Conservation (phyloP, 2,113 vertebrate genomes). For the Manacus vitellinus region DNA sequence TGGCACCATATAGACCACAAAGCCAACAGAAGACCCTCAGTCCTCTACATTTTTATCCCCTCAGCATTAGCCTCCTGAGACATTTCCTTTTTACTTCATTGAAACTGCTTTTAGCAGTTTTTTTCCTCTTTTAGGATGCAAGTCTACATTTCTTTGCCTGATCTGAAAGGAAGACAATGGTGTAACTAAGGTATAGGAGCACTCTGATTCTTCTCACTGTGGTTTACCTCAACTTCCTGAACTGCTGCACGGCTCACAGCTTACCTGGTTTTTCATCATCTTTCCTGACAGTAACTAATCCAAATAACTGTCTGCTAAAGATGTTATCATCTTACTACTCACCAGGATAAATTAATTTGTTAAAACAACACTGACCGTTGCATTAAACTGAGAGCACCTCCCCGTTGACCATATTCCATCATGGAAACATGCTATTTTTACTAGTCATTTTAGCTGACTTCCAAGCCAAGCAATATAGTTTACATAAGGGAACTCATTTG, state of each 20-base stretch:
- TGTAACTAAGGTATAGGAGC: not conserved
- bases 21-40: not conserved
- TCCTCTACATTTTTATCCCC: not conserved
- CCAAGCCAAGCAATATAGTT: not conserved
- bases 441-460: not conserved
- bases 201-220: not conserved
- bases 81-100: not conserved
- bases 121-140: not conserved
- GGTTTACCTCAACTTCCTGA: constrained; percentile 1
- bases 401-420: not conserved
- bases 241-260: not conserved
- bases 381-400: not conserved
- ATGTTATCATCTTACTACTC: not conserved
- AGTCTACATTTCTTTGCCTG: not conserved
- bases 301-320: not conserved
- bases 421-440: not conserved
- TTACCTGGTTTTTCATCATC: not conserved
- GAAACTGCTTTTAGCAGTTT: not conserved
- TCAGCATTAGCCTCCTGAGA: not conserved
- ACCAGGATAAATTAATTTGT: not conserved
- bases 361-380: not conserved
- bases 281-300: not conserved
- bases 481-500: not conserved
- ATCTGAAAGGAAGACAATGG: not conserved
- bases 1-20: not conserved